Evolutionary conservation across 2,888 invertebrate genomes (phyloP).

Genomic region (Lymantria dispar): DNA sequence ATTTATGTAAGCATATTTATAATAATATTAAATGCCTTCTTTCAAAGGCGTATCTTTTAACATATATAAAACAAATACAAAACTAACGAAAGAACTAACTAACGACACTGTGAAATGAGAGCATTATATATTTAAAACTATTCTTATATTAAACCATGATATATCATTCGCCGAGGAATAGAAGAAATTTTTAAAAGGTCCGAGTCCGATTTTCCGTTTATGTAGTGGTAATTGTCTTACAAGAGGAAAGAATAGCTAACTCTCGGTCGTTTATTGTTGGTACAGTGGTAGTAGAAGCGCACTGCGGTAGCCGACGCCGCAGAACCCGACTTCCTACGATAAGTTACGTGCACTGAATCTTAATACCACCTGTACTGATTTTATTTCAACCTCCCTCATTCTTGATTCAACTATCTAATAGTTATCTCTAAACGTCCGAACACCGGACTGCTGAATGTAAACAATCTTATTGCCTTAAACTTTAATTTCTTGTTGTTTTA

Average conservation of each 20-base stretch:
- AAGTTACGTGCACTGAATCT: slow-evolving; percentile 73
- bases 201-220: slow-evolving; percentile 73
- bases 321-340: slow-evolving; percentile 59
- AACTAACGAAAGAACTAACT: too few species aligned
- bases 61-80: too few species aligned
- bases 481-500: slow-evolving; percentile 30
- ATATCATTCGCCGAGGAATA: too few species aligned
- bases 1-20: too few species aligned
- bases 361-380: slow-evolving; percentile 75
- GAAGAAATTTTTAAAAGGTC: too few species aligned
- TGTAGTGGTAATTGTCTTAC: slow-evolving; percentile 78
- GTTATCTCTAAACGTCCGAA: slow-evolving; percentile 58
- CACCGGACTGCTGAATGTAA: slow-evolving; percentile 36
- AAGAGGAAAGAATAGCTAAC: slow-evolving; percentile 65
- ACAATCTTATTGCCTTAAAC: slow-evolving; percentile 26
- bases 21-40: too few species aligned
- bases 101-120: too few species aligned
- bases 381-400: slow-evolving; percentile 72
- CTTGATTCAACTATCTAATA: slow-evolving; percentile 75
- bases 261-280: slow-evolving; percentile 36
- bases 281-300: slow-evolving; percentile 47
- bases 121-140: too few species aligned
- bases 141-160: too few species aligned
- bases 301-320: slow-evolving; percentile 67
- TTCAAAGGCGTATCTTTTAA: too few species aligned